Evolutionary conservation across 2,888 invertebrate species (phyloP).

Genomic region (Unio pictorum): DNA sequence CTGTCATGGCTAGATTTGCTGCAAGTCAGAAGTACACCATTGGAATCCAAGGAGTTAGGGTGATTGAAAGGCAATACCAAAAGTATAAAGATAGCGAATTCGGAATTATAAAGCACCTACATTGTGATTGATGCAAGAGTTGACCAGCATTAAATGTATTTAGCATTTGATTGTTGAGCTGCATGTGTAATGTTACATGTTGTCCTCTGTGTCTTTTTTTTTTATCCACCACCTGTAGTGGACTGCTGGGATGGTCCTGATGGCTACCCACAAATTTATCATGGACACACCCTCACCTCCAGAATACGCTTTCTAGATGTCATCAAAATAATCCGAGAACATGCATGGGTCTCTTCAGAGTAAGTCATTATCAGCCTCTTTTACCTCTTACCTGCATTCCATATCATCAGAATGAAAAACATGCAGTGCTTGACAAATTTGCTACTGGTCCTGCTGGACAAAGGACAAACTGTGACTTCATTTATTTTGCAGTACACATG

Average conservation of each 20-base stretch:
- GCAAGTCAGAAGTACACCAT: too few species aligned
- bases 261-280: constrained; percentile 94
- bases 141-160: too few species aligned
- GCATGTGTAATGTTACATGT: not conserved
- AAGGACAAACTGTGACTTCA: too few species aligned
- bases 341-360: constrained; percentile 90
- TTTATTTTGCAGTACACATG: too few species aligned
- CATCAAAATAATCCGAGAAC: constrained; percentile 91
- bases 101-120: too few species aligned
- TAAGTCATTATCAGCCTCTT: constrained; percentile 38
- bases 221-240: constrained; percentile 70
- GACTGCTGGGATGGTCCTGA: constrained; percentile 99
- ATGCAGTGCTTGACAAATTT: not conserved
- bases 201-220: constrained; percentile 1
- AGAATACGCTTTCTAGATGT: constrained; percentile 96
- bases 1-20: too few species aligned
- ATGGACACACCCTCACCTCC: constrained; percentile 96
- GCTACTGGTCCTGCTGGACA: too few species aligned
- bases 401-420: not conserved
- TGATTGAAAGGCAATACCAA: too few species aligned
- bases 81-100: too few species aligned
- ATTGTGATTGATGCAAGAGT: too few species aligned
- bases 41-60: too few species aligned
- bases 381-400: not conserved
- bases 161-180: too few species aligned